These are phyloP conservation scores for Parnassius orleans DNA, from an alignment of 2,888 invertebrate species.

Conservation along the genomic window DNA sequence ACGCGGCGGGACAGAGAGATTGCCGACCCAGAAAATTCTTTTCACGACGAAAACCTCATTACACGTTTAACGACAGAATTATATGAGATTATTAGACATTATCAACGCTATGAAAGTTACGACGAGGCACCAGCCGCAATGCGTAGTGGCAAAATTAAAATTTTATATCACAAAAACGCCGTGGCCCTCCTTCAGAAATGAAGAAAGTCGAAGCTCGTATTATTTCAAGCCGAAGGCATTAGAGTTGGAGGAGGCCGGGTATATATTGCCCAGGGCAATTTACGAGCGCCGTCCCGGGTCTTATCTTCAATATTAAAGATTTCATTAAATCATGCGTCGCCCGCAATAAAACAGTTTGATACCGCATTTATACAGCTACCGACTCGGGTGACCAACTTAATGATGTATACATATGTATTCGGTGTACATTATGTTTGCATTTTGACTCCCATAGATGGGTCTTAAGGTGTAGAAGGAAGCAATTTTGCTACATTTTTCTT, in stretches of 20 bases:
- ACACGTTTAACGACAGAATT: conserved; percentile 23
- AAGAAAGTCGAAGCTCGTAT: conserved; percentile 47
- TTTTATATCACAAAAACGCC: conserved; percentile 38
- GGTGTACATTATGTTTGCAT: conserved; percentile 6
- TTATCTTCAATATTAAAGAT: conserved; percentile 78
- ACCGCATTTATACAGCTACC: conserved; percentile 63
- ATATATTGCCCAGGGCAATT: conserved; percentile 64
- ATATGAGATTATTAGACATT: conserved; percentile 27
- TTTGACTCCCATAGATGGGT: background rate
- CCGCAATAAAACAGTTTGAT: conserved; percentile 79
- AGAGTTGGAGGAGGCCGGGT: conserved; percentile 37
- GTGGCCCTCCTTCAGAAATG: conserved; percentile 31
- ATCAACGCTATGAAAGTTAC: conserved; percentile 8
- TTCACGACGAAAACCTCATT: conserved; percentile 14
- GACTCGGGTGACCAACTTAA: conserved; percentile 72
- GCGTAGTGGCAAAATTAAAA: conserved; percentile 33
- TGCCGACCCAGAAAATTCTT: conserved; percentile 2
- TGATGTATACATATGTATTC: conserved; percentile 55
- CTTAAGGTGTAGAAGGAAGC: background rate
- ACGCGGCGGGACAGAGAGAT: background rate
- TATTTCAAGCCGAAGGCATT: conserved; percentile 46
- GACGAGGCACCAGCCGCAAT: background rate
- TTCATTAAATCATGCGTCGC: conserved; percentile 76
- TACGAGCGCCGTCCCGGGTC: conserved; percentile 53
- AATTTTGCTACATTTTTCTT: background rate